These are phyloP conservation scores for Phaonia tiefii DNA, from an alignment of 2,888 invertebrate species.

Conservation along the genomic window DNA sequence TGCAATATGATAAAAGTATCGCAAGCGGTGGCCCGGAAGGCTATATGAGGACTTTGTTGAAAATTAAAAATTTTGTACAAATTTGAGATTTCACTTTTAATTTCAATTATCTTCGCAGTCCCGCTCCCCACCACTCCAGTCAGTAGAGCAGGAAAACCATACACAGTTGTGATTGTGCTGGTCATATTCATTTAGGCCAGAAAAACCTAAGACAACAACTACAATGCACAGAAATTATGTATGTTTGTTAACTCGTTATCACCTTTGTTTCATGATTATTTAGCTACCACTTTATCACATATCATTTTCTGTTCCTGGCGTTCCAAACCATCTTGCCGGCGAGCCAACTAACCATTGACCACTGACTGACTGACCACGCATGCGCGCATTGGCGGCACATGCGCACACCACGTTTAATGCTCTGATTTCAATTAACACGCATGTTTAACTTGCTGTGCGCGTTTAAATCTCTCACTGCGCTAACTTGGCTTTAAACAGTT, in stretches of 20 bases:
- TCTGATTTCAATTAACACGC: slow-evolving; percentile 76
- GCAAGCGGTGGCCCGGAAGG: neutral
- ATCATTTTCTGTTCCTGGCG: slow-evolving; percentile 37
- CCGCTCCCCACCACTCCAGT: neutral
- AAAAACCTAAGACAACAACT: too few species aligned
- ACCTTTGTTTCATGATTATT: slow-evolving; percentile 65
- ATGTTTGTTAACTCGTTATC: slow-evolving; percentile 67
- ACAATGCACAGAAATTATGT: slow-evolving; percentile 49
- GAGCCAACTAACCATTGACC: slow-evolving; percentile 4
- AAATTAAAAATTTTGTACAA: slow-evolving; percentile 54
- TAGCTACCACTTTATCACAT: slow-evolving; percentile 62
- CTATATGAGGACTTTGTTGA: neutral
- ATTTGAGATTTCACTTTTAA: slow-evolving; percentile 65
- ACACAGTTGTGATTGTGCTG: slow-evolving; percentile 14
- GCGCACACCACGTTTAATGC: slow-evolving; percentile 61
- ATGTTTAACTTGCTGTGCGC: slow-evolving; percentile 73
- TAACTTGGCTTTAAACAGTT: slow-evolving; percentile 39
- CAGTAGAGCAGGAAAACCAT: slow-evolving; percentile 52
- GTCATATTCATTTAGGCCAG: neutral
- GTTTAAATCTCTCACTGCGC: slow-evolving; percentile 38
- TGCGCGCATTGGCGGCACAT: slow-evolving; percentile 46
- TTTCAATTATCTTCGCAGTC: slow-evolving; percentile 53
- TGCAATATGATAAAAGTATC: too few species aligned
- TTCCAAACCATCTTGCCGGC: neutral
- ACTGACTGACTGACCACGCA: slow-evolving; percentile 61